Conservation (phyloP, 2,888 invertebrate species). For the Celastrina argiolus region DNA sequence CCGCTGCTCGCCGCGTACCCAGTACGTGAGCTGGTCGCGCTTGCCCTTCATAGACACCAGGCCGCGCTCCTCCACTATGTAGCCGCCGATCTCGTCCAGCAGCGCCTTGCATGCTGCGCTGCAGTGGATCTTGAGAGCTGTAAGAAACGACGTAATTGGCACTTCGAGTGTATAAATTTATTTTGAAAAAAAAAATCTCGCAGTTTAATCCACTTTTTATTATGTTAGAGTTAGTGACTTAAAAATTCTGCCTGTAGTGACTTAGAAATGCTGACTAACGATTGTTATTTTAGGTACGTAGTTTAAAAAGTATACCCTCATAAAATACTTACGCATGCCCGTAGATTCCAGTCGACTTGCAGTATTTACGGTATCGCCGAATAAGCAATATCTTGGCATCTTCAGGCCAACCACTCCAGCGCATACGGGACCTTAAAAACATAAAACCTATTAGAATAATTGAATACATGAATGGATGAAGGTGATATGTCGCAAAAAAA, state of each 20-base stretch:
- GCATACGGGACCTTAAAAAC: slow-evolving; percentile 86
- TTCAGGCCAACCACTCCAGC: slow-evolving; percentile 95
- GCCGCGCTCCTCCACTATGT: slow-evolving; percentile 86
- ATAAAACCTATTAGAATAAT: no score
- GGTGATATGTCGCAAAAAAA: no score
- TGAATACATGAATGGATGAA: no score
- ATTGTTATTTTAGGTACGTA: no score
- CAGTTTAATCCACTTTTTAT: no score
- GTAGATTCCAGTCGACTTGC: slow-evolving; percentile 93
- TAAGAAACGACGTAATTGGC: slow-evolving; percentile 32
- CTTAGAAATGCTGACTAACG: no score
- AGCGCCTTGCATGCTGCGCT: slow-evolving; percentile 84
- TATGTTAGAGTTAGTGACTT: no score
- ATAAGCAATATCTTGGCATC: slow-evolving; percentile 95
- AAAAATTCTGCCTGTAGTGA: no score
- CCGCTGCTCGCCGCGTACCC: slow-evolving; percentile 88
- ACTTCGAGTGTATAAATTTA: no score
- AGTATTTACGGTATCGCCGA: slow-evolving; percentile 96
- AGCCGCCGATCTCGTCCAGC: slow-evolving; percentile 85
- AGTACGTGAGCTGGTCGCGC: slow-evolving; percentile 88
- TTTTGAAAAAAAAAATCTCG: no score
- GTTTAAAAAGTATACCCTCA: no score
- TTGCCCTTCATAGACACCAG: slow-evolving; percentile 90
- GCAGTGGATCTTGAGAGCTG: slow-evolving; percentile 90
- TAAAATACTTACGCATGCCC: slow-evolving; percentile 81